Conservation (phyloP, 2,113 vertebrate genomes). For the Prunella fulvescens region DNA sequence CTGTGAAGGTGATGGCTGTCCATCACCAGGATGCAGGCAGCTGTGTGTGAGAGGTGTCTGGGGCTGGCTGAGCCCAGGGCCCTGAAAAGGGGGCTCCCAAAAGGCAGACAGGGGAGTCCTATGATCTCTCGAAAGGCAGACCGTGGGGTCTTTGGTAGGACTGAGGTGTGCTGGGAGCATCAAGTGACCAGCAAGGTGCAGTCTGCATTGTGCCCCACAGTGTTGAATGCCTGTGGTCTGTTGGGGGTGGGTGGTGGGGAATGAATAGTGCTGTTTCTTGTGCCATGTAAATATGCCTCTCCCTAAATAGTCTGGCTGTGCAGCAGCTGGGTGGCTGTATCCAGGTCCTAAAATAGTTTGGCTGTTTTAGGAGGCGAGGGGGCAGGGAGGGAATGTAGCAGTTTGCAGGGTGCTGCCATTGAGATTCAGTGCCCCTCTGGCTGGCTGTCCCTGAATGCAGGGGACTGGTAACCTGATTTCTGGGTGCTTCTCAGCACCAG, state of each 20-base stretch:
- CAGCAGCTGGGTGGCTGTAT: background rate
- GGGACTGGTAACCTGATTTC: background rate
- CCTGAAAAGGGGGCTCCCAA: background rate
- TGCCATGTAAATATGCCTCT: slow-evolving; percentile 11
- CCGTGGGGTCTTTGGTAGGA: background rate
- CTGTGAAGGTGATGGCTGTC: background rate
- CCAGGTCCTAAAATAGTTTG: background rate
- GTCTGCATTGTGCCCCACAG: fast-evolving
- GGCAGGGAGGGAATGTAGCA: background rate
- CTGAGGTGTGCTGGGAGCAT: background rate
- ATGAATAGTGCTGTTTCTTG: background rate
- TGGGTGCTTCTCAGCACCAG: background rate
- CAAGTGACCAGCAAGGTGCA: background rate
- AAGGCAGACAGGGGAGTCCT: background rate
- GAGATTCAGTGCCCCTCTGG: background rate
- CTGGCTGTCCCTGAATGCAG: background rate
- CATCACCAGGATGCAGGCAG: background rate
- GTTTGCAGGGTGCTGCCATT: background rate
- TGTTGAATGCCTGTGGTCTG: background rate
- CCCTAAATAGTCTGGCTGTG: slow-evolving; percentile 20
- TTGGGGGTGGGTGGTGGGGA: background rate
- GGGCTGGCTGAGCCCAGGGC: background rate
- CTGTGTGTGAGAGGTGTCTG: fast-evolving
- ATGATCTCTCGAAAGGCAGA: background rate
- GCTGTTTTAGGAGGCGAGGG: background rate